phyloP scores from a whole-genome alignment of 2,888 invertebrate genomes.

The Ypsolopha scabrella region DNA sequence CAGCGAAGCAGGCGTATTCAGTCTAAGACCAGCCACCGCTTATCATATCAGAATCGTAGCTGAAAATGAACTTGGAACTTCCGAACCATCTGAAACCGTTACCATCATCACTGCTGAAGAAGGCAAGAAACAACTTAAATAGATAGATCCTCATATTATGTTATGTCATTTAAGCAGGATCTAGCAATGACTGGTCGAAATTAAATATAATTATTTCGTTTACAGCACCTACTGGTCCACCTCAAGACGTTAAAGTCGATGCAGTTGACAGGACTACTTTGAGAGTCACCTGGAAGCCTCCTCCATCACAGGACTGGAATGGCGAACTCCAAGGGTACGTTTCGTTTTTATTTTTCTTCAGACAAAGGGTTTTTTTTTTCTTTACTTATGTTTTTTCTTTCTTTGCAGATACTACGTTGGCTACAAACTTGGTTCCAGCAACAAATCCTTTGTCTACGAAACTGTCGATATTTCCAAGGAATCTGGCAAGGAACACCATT shows the following conservation, averaged over 20 bases:
- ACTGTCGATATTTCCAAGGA: slow-evolving; percentile 93
- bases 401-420: slow-evolving; percentile 88
- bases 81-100: slow-evolving; percentile 92
- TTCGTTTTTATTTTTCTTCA: not conserved
- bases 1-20: slow-evolving; percentile 90
- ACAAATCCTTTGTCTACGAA: slow-evolving; percentile 90
- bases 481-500: slow-evolving; percentile 90
- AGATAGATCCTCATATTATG: no score
- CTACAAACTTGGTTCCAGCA: slow-evolving; percentile 85
- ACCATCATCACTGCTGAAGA: slow-evolving; percentile 97
- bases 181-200: no score
- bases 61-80: slow-evolving; percentile 93
- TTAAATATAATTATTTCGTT: not conserved
- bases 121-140: slow-evolving; percentile 34
- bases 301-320: slow-evolving; percentile 90
- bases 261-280: slow-evolving; percentile 89
- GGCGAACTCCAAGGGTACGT: slow-evolving; percentile 80
- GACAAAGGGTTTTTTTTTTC: not conserved
- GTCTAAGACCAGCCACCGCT: slow-evolving; percentile 89
- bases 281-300: slow-evolving; percentile 92
- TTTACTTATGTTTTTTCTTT: not conserved
- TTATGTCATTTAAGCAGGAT: no score
- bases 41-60: slow-evolving; percentile 94
- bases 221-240: slow-evolving; percentile 81
- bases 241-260: slow-evolving; percentile 86